Evolutionary conservation across 1,140 invertebrate genomes (phyloP), one percentile per base, ranked within the genome.

Genomic region (Contarinia nasturtii): DNA sequence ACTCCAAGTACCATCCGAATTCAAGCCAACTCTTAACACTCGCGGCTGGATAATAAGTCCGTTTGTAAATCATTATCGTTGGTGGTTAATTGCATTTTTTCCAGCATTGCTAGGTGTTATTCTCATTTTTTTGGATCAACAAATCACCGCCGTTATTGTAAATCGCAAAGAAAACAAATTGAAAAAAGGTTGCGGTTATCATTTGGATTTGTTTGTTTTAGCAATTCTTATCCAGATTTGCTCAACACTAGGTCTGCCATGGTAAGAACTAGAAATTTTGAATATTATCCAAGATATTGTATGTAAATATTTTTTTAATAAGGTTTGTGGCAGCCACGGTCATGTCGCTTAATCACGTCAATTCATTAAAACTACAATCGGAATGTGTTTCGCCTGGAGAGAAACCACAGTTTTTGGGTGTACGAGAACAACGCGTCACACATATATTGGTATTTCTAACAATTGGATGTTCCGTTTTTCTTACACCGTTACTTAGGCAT

Each of bases 121-220:
- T 58, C 70, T 98, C 7, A 92, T 98, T 57, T 98, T 98, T 66
- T 98, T 98, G 93, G 95, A 98, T 73, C 95, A 98, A 65, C 94
- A 98, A 69, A 98, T 98, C 48, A 97, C 94, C 1, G 87, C 91
- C 45, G 94, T 98, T 20, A 98, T 98, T 61, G 82, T 98, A 8
- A 98, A 98, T 64, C 75, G 94, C 36, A 96, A 95, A 67, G 95
- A 98, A 67, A 93, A 98, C 63, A 98, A 98, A 67, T 68, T 98
- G 34, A 90, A 91, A 76, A 96, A 96, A 79, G 91, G 92, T 43
- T 91, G 91, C 59, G 94, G 94, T 18, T 98, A 98, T 61, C 95
- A 98, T 65, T 71, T 98, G 56, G 95, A 98, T 67, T 69, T 98
- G 11, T 89, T 98, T 58, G 70, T 98, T 14, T 68, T 98, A 42